Conservation (phyloP, 1,140 invertebrate genomes). For the Zophobas atratus region DNA sequence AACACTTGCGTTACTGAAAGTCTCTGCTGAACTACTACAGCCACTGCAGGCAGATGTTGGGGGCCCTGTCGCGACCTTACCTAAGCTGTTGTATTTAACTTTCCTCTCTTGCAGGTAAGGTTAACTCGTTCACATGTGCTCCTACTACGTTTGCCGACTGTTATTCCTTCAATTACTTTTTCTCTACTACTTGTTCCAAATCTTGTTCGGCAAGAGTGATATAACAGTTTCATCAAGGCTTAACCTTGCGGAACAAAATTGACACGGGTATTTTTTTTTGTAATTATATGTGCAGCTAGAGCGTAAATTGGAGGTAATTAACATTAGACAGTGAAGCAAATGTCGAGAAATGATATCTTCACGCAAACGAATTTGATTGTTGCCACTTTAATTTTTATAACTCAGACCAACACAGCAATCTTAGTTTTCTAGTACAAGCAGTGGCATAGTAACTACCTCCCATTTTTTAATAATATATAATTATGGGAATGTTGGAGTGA, state of each 20-base stretch:
- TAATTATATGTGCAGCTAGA: no score
- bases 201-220: not conserved
- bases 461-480: no score
- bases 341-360: no score
- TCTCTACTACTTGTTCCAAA: slow-evolving; percentile 3
- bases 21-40: slow-evolving; percentile 30
- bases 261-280: no score
- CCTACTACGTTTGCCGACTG: slow-evolving; percentile 25
- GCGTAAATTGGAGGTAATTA: no score
- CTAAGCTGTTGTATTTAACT: slow-evolving; percentile 46
- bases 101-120: slow-evolving; percentile 52
- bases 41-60: slow-evolving; percentile 39
- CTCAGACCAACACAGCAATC: no score
- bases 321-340: no score
- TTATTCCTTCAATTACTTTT: slow-evolving; percentile 24
- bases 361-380: no score
- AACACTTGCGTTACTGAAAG: slow-evolving; percentile 40
- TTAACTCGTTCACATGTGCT: slow-evolving; percentile 50
- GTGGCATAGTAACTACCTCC: no score
- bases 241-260: not conserved
- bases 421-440: no score
- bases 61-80: slow-evolving; percentile 50
- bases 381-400: no score
- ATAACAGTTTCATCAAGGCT: not conserved
- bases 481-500: no score